phyloP scores from a whole-genome alignment of 2,888 invertebrate species.

The Erynnis tages region DNA sequence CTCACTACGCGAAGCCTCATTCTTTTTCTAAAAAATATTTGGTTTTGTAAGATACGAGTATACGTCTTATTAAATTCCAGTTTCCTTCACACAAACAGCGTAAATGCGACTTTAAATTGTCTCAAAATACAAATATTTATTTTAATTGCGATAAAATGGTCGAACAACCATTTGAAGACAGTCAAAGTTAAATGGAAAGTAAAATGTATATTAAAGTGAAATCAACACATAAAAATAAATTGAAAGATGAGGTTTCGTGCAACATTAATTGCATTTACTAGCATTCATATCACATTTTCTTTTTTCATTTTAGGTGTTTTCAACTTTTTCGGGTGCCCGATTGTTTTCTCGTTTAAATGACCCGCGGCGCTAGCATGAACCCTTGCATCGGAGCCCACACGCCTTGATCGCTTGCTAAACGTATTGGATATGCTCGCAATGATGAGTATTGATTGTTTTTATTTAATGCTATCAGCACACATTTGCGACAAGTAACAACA shows the following conservation, averaged over 20 bases:
- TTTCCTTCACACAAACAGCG: not conserved
- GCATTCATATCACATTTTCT: constrained; percentile 76
- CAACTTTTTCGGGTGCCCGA: constrained; percentile 82
- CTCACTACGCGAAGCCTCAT: constrained; percentile 30
- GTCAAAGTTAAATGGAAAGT: too few species aligned
- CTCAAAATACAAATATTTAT: too few species aligned
- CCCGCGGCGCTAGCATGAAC: constrained; percentile 67
- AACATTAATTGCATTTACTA: constrained; percentile 34
- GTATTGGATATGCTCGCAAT: constrained; percentile 76
- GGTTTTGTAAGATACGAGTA: not conserved
- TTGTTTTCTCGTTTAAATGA: constrained; percentile 82
- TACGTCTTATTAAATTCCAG: not conserved
- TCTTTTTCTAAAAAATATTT: not conserved
- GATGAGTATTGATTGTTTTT: constrained; percentile 80
- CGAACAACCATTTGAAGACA: too few species aligned
- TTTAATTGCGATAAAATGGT: too few species aligned
- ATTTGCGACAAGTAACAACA: constrained; percentile 13
- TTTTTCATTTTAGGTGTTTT: constrained; percentile 82
- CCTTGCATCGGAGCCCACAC: constrained; percentile 57
- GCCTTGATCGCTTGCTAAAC: constrained; percentile 70
- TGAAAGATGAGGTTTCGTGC: constrained; percentile 48
- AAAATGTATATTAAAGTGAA: too few species aligned
- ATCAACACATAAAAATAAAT: not conserved
- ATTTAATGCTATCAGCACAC: constrained; percentile 52
- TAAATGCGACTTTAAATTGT: not conserved